A percentile compares a stretch with the other conserved stretches of the same genome.
Evolutionary conservation across 2,888 invertebrate genomes (phyloP).

Genomic region (Drosophila mettleri): DNA sequence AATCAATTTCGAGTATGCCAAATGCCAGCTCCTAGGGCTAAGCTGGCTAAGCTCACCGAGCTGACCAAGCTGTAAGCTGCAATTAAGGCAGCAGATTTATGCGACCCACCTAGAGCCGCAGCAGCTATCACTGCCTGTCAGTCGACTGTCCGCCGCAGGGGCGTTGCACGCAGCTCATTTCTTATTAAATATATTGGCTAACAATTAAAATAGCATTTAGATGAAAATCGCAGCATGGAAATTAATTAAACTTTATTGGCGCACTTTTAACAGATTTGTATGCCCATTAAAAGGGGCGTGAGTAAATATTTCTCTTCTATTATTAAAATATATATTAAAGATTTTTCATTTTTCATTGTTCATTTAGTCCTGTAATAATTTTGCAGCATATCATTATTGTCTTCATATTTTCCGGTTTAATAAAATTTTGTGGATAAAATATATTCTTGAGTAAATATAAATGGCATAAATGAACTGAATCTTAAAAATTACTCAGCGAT

Average conservation of each 20-base stretch:
- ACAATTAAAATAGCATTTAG: constrained; percentile 73
- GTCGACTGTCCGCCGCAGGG: background rate
- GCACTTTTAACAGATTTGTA: constrained; percentile 24
- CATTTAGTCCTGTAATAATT: too few species aligned
- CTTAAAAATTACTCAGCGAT: too few species aligned
- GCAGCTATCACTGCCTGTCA: constrained; percentile 36
- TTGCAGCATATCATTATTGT: too few species aligned
- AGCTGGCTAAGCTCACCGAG: constrained; percentile 24
- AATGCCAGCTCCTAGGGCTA: constrained; percentile 16
- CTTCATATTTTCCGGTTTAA: too few species aligned
- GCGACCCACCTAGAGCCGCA: constrained; percentile 20
- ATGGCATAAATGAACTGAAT: too few species aligned
- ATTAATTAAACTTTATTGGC: constrained; percentile 58
- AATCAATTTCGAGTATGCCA: constrained; percentile 63
- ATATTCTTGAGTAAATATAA: too few species aligned
- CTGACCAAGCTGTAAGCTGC: constrained; percentile 37
- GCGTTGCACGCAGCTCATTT: constrained; percentile 24
- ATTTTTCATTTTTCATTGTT: too few species aligned
- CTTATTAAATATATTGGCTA: constrained; percentile 42
- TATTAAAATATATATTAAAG: too few species aligned
- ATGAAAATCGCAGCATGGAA: constrained; percentile 55
- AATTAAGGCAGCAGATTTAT: constrained; percentile 52
- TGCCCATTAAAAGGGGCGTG: background rate
- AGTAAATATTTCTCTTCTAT: too few species aligned
- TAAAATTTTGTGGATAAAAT: too few species aligned